A percentile compares a stretch with the other conserved stretches of the same genome.
These are phyloP conservation scores for Drosophila tristis DNA, from an alignment of 1,140 invertebrate genomes.

Conservation along the genomic window DNA sequence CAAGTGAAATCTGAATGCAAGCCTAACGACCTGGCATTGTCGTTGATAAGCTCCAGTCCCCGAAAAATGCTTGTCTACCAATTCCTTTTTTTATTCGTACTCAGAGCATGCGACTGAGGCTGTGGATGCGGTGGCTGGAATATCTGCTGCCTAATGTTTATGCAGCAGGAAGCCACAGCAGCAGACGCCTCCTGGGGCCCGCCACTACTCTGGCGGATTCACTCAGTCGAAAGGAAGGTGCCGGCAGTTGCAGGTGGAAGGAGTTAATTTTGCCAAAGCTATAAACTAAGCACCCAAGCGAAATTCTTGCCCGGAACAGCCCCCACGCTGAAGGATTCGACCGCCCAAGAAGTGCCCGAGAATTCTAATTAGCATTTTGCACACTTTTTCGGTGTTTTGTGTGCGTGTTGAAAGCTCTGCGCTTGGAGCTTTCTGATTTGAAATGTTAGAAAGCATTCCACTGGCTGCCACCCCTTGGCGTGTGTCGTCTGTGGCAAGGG, in stretches of 20 bases:
- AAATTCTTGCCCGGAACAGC: slow-evolving; percentile 14
- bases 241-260: background rate
- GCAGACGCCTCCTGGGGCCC: background rate
- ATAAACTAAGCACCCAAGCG: background rate
- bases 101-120: slow-evolving; percentile 9
- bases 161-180: slow-evolving; percentile 41
- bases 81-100: slow-evolving; percentile 28
- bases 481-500: slow-evolving; percentile 12
- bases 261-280: background rate
- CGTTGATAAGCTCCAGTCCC: slow-evolving; percentile 66
- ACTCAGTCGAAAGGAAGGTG: slow-evolving; percentile 10
- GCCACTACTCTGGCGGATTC: slow-evolving; percentile 10
- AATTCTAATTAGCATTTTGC: slow-evolving; percentile 41
- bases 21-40: slow-evolving; percentile 80
- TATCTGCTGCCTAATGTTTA: slow-evolving; percentile 55
- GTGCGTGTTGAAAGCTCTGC: slow-evolving; percentile 57
- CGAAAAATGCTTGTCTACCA: slow-evolving; percentile 58
- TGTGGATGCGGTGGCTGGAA: slow-evolving; percentile 44
- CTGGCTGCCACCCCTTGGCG: slow-evolving; percentile 4
- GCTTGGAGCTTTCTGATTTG: slow-evolving; percentile 64
- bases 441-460: slow-evolving; percentile 73
- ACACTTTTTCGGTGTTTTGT: slow-evolving; percentile 2
- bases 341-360: slow-evolving; percentile 6
- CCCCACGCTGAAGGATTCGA: background rate
- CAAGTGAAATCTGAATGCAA: slow-evolving; percentile 74